Conservation (phyloP, 2,888 invertebrate genomes). For the Acrocyrtus sp. region DNA sequence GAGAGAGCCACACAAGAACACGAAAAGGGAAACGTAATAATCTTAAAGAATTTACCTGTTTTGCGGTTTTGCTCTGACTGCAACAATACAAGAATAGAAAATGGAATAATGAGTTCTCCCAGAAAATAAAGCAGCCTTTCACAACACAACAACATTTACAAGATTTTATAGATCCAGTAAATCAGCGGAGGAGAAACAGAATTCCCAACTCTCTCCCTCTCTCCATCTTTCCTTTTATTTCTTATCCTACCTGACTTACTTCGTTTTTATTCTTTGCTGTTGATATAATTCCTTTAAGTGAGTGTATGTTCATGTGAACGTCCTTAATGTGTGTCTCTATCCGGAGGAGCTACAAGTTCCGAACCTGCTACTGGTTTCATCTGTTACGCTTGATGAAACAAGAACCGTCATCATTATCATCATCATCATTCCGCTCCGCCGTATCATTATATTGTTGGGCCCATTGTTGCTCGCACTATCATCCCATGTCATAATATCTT, state of each 20-base stretch:
- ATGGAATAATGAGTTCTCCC: conserved; percentile 31
- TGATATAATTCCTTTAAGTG: no score
- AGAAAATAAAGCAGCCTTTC: conserved; percentile 4
- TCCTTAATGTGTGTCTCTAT: conserved; percentile 6
- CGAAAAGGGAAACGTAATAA: neutral
- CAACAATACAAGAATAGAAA: conserved; percentile 5
- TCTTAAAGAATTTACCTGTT: no score
- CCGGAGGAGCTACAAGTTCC: conserved; percentile 16
- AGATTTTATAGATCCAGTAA: conserved; percentile 38
- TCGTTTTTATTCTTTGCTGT: no score
- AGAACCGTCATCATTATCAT: neutral
- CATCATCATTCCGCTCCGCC: neutral
- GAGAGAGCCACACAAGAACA: conserved; percentile 37
- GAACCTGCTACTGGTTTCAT: conserved; percentile 40
- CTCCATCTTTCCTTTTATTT: no score
- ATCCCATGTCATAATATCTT: no score
- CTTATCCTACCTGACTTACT: no score
- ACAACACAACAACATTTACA: conserved; percentile 27
- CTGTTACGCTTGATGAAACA: conserved; percentile 31
- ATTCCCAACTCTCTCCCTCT: no score
- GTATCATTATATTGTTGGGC: neutral
- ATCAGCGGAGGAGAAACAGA: conserved; percentile 3
- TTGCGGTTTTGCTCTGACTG: no score
- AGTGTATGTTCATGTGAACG: conserved; percentile 15
- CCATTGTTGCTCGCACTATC: no score